Base-by-base conservation (phyloP, 2,113 vertebrate species). In the Tragelaphus buxtoni region DNA sequence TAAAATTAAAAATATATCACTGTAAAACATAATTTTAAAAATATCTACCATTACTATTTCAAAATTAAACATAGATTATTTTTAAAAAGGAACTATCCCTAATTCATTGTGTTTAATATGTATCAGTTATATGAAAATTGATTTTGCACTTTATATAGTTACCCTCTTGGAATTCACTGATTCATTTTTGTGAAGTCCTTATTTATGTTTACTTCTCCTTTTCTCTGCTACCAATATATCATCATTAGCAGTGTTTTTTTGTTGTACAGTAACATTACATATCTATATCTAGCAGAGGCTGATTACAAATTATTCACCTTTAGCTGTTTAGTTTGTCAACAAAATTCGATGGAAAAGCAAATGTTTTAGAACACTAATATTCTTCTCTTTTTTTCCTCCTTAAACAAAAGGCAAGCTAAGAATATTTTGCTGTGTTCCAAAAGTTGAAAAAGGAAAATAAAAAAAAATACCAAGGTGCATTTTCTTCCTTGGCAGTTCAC, bases 281-380 rank as follows among this genome's bases (percentile, higher is more conserved):
- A 92, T 42, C 58, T 96, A 92, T 12, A 90, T 24, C 39, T 18
- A 97, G 51, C 30, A 81, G 89, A 96, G 80, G 3, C 9, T 9
- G 16, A 14, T 49, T 89, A 87, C 14, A 88, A 94, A 63, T 55
- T 97, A 97, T 92, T 88, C 18, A 97, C 72, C 39, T 95, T 11
- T 13, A 69, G 35, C 49, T 88, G 0, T 79, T 95, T 86, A 96
- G 96, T 96, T 95, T 97, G 90, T 93, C 85, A 98, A 93, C 18
- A 90, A 95, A 97, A 84, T 61, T 89, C 9, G 77, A 69, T 91
- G 30, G n/a, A 53, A 92, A 93, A 96, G 60, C 11, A 86, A 77
- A 53, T 69, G 95, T n/a, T 92, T 39, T 14, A 72, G 69, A 98
- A 93, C 87, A 95, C 89, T 32, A 5, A 85, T 91, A 24, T 47